Conservation (phyloP, 2,888 invertebrate species). For the Sympetrum striolatum region DNA sequence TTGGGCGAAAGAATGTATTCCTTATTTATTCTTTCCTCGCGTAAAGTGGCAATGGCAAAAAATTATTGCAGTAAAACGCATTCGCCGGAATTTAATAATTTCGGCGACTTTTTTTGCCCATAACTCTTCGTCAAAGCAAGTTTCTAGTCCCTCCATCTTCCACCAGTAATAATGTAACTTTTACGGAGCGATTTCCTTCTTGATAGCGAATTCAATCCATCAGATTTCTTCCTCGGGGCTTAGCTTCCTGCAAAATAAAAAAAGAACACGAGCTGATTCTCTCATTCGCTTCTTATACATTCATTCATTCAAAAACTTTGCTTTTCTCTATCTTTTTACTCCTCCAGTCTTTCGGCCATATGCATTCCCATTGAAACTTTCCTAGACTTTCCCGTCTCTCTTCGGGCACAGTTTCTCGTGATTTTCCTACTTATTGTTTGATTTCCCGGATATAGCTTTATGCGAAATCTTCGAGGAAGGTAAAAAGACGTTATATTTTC, state of each 20-base stretch:
- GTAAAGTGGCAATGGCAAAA: too few species aligned
- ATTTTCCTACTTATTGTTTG: background rate
- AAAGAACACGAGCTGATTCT: background rate
- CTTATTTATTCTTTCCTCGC: too few species aligned
- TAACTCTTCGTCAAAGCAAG: background rate
- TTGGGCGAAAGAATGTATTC: too few species aligned
- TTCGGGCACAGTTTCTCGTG: background rate
- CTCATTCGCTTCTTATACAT: background rate
- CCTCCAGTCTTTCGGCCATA: background rate
- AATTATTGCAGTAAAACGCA: background rate
- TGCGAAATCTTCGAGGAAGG: background rate
- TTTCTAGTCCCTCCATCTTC: background rate
- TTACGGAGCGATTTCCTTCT: constrained; percentile 1
- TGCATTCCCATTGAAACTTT: background rate
- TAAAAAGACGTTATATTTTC: background rate
- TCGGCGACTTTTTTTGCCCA: background rate
- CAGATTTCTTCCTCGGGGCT: background rate
- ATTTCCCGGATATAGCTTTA: background rate
- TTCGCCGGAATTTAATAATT: background rate
- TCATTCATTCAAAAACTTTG: constrained; percentile 8
- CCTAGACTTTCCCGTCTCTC: background rate
- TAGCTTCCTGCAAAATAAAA: background rate
- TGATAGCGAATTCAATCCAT: background rate
- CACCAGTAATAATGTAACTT: background rate
- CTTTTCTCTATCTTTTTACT: background rate